Base-by-base conservation (phyloP, 2,888 invertebrate genomes). In the Lamellibrachia columna region DNA sequence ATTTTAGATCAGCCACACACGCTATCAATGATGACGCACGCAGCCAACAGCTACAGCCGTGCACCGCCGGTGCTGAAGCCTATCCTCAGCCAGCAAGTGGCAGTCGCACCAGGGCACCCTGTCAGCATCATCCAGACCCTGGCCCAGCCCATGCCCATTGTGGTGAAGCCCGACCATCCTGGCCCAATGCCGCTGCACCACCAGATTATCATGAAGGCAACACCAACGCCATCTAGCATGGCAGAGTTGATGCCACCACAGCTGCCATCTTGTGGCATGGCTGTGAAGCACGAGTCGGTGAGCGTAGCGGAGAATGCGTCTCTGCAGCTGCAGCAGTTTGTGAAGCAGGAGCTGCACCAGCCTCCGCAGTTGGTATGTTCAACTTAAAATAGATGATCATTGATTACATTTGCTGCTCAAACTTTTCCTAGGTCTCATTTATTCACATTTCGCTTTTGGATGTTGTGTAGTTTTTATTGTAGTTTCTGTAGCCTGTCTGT, bases 31-130 rank as follows among this genome's bases (percentile, higher is more conserved):
- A 53, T 92, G 90, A 75, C 92, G 15, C 53, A 40, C 9, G 91
- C 53, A 75, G 52, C 91, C 53, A 55, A 92, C 52, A 40, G n/a
- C 75, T 58, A 52, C 60, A 60, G 92, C 75, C 75, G 60, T 11
- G 92, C 60, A 9, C 75, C n/a, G 75, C 40, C n/a, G 1, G 91
- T 91, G 52, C 53, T 91, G 40, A 91, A 91, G 75, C 92, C 92
- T 11, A 52, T 92, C 75, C 91, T 75, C 75, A 75, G 75, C 22
- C 75, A 75, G 22, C 75, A 75, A n/a, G 75, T 52, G 28, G 52
- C 53, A 6, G 53, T 52, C 53, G 15, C 91, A n/a, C 53, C 91
- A 2, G 91, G 91, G 22, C 91, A 91, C 11, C 91, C 91, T 91
- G 52, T 91, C 91, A 91, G 52, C 53, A 53, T 91, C 52, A 53